Conservation (phyloP, 2,113 vertebrate genomes). For the Tupaia chinensis region DNA sequence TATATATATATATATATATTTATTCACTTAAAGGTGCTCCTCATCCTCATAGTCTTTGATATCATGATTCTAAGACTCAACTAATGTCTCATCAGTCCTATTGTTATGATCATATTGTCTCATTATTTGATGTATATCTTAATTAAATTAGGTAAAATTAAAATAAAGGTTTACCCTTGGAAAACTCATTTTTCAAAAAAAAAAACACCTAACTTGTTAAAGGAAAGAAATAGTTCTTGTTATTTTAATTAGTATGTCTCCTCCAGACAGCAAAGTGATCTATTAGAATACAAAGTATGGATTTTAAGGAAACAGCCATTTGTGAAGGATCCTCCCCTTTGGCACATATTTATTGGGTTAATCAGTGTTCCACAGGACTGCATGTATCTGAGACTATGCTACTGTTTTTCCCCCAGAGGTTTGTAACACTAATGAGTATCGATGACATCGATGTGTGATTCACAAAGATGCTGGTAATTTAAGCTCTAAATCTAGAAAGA, state of each 20-base stretch:
- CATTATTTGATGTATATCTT: conserved; percentile 5
- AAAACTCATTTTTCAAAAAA: background rate
- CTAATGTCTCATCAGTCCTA: background rate
- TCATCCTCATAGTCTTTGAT: background rate
- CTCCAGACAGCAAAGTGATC: conserved; percentile 45
- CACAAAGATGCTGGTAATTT: conserved; percentile 26
- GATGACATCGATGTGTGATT: conserved; percentile 31
- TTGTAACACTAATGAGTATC: background rate
- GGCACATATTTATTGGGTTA: conserved; percentile 59
- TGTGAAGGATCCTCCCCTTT: conserved; percentile 24
- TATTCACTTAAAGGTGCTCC: background rate
- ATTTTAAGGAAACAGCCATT: conserved; percentile 66
- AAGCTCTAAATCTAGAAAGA: conserved; percentile 56
- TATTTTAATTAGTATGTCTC: conserved; percentile 62
- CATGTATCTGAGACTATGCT: background rate
- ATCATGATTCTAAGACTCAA: background rate
- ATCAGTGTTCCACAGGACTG: conserved; percentile 44
- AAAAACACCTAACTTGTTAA: background rate
- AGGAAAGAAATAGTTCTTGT: background rate
- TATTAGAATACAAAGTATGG: conserved; percentile 54
- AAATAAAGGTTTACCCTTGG: background rate
- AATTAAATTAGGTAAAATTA: conserved; percentile 49
- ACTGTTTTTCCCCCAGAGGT: background rate
- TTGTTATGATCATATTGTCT: background rate
- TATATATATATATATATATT: background rate